Evolutionary conservation across 1,140 invertebrate genomes (phyloP), one percentile per base, ranked within the genome.

Genomic region (Drosophila bifasciata): DNA sequence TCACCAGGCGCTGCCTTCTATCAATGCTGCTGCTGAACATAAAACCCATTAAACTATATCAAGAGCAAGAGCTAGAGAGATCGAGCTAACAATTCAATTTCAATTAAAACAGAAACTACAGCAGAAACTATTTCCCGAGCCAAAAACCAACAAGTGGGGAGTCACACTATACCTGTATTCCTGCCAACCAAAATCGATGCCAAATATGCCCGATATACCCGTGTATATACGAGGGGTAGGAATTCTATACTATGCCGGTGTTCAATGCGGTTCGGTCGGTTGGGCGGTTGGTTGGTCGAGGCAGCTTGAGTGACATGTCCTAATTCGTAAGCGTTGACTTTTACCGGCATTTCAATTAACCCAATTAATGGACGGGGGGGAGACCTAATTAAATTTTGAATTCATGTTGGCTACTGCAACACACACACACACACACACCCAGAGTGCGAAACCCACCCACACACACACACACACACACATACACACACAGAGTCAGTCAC

Each of bases 331-430:
- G 58, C 70, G 74, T 48, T 62, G 81, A 89, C 86, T 90, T 90
- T 90, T 90, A 90, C 86, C 86, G 86, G 81, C 86, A 89, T 79
- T 90, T 91, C 89, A 91, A 91, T 91, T 91, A 91, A 91, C 89
- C 89, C 89, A 91, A 91, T 91, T 91, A 91, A 91, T 91, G 89
- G 83, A 90, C 79, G 88, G 84, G 23, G n/a, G n/a, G n/a, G n/a
- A n/a, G 79, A 90, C 85, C 89, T 89, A 91, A 91, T 90, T 90
- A 90, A 90, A 85, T 90, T 90, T 90, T 89, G 89, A 89, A 89
- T 89, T 89, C 79, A 79, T 79, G 69, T 61, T 76, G 72, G n/a
- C n/a, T n/a, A n/a, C 72, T 68, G 50, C 51, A 48, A 52, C 64
- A 51, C 74, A 69, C 50, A 62, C 59, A 40, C 52, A 46, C 16